These are phyloP conservation scores for Desmophyllum pertusum DNA, from an alignment of 92 coral and sea anemone genomes.

Conservation along the genomic window DNA sequence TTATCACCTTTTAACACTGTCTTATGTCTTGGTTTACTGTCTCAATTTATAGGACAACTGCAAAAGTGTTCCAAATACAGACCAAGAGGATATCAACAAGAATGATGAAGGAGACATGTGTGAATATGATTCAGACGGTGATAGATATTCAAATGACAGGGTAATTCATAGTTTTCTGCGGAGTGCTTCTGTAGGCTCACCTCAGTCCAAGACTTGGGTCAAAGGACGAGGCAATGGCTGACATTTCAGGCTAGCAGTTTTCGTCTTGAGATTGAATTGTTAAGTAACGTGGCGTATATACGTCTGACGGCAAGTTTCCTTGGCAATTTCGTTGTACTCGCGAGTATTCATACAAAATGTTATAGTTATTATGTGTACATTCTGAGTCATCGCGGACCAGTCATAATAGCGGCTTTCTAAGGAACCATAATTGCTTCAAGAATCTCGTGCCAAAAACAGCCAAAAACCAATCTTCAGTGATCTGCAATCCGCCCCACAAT, in stretches of 20 bases:
- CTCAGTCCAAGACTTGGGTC: neutral
- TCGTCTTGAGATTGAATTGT: too few relatives aligned
- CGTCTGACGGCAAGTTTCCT: neutral
- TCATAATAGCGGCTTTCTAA: neutral
- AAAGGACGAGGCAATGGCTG: neutral
- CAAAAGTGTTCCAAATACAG: conserved; percentile 73
- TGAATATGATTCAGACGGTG: conserved; percentile 72
- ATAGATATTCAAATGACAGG: conserved; percentile 47
- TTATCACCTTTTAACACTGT: neutral
- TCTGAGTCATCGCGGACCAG: neutral
- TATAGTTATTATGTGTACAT: neutral
- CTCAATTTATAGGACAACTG: conserved; percentile 82
- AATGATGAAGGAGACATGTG: conserved; percentile 80
- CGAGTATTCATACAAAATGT: neutral
- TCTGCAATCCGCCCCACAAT: neutral
- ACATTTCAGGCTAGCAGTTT: neutral
- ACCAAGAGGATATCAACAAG: conserved; percentile 79
- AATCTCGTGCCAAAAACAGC: too few relatives aligned
- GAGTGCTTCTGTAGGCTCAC: neutral
- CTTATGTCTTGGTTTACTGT: too few relatives aligned
- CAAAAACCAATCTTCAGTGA: too few relatives aligned
- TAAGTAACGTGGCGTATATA: too few relatives aligned
- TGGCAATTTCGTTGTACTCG: neutral
- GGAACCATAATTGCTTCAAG: neutral
- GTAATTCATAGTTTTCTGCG: conserved; percentile 20